Conservation (phyloP, 2,797 vertebrate species). For the Luscinia luscinia region DNA sequence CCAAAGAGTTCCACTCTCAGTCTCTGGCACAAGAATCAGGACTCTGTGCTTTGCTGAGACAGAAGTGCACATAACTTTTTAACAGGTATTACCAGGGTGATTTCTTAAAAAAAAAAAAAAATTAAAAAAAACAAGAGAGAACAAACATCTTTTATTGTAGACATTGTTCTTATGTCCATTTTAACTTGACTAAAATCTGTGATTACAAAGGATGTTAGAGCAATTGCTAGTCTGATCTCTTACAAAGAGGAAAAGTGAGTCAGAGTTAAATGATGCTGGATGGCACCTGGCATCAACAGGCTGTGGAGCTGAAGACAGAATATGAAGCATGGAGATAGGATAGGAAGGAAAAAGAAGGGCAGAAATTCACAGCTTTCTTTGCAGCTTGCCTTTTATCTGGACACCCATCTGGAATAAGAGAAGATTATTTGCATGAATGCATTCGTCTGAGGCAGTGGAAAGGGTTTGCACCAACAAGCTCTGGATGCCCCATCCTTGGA, state of each 20-base stretch:
- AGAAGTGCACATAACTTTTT: neutral
- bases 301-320: neutral
- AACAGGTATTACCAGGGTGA: rapidly evolving
- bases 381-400: neutral
- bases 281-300: rapidly evolving
- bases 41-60: neutral
- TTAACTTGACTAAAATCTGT: neutral
- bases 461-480: neutral
- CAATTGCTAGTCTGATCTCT: neutral
- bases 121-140: too few species aligned
- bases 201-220: neutral
- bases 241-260: neutral
- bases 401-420: neutral
- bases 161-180: neutral
- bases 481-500: neutral
- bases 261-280: neutral
- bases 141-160: too few species aligned
- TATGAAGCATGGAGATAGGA: neutral
- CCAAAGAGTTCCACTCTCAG: neutral
- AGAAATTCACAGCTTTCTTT: neutral
- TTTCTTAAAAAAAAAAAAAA: neutral
- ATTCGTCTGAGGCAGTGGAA: neutral
- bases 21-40: neutral
- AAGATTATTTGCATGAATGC: neutral
- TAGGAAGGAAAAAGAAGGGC: neutral